These are phyloP conservation scores for Bombyx mori DNA, from an alignment of 1,140 invertebrate species.

Conservation along the genomic window DNA sequence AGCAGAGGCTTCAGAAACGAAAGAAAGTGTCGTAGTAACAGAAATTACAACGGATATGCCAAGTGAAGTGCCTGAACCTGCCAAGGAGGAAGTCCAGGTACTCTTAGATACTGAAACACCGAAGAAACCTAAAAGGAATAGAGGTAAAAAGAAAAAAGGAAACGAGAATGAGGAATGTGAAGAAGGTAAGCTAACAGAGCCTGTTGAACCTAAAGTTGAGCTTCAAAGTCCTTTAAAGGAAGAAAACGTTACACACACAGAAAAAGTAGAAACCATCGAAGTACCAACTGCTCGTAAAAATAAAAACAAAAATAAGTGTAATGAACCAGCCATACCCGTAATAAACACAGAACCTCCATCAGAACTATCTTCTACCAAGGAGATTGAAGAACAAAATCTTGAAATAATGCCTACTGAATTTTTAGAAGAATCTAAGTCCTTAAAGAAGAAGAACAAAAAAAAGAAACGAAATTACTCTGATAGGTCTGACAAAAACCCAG, in stretches of 20 bases:
- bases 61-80: not conserved
- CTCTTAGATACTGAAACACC: constrained; percentile 30
- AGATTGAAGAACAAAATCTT: not conserved
- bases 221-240: constrained; percentile 1
- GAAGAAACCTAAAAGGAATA: constrained; percentile 57
- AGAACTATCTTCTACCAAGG: too few species aligned
- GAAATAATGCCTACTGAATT: constrained; percentile 8
- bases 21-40: not conserved
- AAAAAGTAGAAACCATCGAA: constrained; percentile 6
- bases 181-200: constrained; percentile 1
- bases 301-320: constrained; percentile 31
- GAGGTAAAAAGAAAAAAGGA: constrained; percentile 45
- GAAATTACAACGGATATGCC: not conserved
- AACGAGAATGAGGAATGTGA: constrained; percentile 11
- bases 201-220: not conserved
- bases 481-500: constrained; percentile 39
- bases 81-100: not conserved
- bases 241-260: constrained; percentile 7
- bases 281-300: constrained; percentile 23
- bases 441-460: constrained; percentile 58
- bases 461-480: constrained; percentile 49
- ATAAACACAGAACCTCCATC: too few species aligned
- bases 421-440: constrained; percentile 19
- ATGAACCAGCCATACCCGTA: not conserved
- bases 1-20: too few species aligned